phyloP scores from a whole-genome alignment of 2,113 vertebrate genomes.

The Gulo gulo region DNA sequence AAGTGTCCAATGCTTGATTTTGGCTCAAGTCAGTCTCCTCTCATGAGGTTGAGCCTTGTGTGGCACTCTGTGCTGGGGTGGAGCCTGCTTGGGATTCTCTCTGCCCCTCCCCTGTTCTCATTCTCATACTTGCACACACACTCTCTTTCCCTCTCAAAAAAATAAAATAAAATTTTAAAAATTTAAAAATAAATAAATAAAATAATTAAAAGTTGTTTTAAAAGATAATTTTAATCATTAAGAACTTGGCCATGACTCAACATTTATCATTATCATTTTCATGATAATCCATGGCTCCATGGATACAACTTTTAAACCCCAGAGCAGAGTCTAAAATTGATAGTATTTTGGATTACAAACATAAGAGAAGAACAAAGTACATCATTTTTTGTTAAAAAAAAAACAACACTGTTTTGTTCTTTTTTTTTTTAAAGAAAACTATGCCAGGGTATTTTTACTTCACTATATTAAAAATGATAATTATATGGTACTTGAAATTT shows the following conservation, averaged over 20 bases:
- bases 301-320: background rate
- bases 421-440: background rate
- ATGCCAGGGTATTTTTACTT: constrained; percentile 19
- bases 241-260: background rate
- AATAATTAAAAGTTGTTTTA: background rate
- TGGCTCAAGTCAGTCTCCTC: background rate
- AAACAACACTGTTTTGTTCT: too few species aligned
- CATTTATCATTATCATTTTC: constrained; percentile 11
- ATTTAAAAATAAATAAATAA: too few species aligned
- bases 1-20: background rate
- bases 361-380: background rate
- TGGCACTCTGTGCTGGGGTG: background rate
- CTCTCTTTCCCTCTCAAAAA: background rate
- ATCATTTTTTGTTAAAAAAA: background rate
- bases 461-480: background rate
- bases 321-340: background rate
- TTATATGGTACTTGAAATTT: constrained; percentile 29
- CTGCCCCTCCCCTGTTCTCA: background rate
- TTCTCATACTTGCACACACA: background rate
- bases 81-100: background rate
- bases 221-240: background rate
- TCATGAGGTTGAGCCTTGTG: background rate
- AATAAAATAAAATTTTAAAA: background rate
- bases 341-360: background rate
- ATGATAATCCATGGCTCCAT: background rate